phyloP scores from a whole-genome alignment of 1,140 invertebrate species.

The Euglossa dilemma region DNA sequence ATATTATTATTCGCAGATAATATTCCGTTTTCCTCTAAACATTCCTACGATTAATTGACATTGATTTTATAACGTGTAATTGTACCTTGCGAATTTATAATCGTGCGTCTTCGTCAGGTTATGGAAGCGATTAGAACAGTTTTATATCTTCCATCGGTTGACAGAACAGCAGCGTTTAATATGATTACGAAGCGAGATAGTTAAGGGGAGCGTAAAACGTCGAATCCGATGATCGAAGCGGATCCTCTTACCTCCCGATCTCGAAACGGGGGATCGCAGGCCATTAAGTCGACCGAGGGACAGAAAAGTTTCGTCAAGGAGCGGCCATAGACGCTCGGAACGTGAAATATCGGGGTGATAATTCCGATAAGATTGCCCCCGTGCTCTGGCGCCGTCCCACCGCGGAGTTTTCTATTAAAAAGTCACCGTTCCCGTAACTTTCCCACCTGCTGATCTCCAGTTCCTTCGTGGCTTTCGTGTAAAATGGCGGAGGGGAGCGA shows the following conservation, averaged over 20 bases:
- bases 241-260: background rate
- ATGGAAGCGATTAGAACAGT: too few relatives aligned
- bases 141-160: too few relatives aligned
- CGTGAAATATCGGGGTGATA: constrained; percentile 7
- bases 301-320: constrained; percentile 19
- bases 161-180: background rate
- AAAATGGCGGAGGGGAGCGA: background rate
- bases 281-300: background rate
- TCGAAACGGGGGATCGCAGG: too few relatives aligned
- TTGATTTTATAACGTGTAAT: too few relatives aligned
- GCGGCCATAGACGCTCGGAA: background rate
- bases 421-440: constrained; percentile 3
- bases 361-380: constrained; percentile 22
- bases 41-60: too few relatives aligned
- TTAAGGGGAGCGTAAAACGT: background rate
- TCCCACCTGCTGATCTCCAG: background rate
- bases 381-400: too few relatives aligned
- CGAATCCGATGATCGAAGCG: background rate
- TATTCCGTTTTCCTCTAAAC: too few relatives aligned
- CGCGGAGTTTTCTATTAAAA: constrained; percentile 17
- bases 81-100: too few relatives aligned
- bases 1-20: too few relatives aligned
- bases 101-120: too few relatives aligned
- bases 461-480: background rate
- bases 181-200: background rate